Conservation (phyloP, 1,140 invertebrate species). For the Pseudomyrmex pallidus region DNA sequence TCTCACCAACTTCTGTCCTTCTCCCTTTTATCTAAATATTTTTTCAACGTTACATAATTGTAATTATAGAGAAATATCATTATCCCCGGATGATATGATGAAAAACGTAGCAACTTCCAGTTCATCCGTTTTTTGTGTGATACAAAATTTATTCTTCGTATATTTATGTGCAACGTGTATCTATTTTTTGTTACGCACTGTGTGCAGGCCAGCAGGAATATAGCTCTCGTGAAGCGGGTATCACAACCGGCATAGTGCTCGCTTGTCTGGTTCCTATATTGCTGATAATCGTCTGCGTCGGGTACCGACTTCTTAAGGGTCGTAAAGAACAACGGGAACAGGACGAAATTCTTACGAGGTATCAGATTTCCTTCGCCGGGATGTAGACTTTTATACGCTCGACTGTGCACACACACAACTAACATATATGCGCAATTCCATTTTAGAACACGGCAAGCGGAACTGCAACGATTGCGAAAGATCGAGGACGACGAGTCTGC, state of each 20-base stretch:
- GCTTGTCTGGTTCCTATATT: conserved; percentile 91
- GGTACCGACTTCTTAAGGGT: conserved; percentile 88
- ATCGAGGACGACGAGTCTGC: conserved; percentile 76
- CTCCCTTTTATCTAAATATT: conserved; percentile 3
- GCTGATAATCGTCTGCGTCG: conserved; percentile 89
- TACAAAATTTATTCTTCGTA: neutral
- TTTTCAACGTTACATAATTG: neutral
- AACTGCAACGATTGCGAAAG: conserved; percentile 79
- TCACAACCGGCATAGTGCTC: conserved; percentile 91
- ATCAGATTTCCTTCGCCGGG: conserved; percentile 35
- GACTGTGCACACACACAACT: neutral
- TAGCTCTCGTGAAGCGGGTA: conserved; percentile 90
- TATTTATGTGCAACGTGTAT: neutral
- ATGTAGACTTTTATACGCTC: conserved; percentile 3
- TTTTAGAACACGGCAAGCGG: conserved; percentile 75
- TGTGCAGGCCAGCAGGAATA: conserved; percentile 91
- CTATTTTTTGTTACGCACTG: conserved; percentile 22
- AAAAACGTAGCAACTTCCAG: neutral
- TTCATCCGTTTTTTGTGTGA: no score
- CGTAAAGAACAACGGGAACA: conserved; percentile 86
- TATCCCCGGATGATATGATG: neutral
- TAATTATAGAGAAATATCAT: no score
- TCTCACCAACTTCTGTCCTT: conserved; percentile 8
- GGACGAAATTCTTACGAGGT: conserved; percentile 81
- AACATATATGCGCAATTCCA: conserved; percentile 27